Conservation (phyloP, 53 echinoderm and acorn worm genomes). For the Zoroaster sp. region DNA sequence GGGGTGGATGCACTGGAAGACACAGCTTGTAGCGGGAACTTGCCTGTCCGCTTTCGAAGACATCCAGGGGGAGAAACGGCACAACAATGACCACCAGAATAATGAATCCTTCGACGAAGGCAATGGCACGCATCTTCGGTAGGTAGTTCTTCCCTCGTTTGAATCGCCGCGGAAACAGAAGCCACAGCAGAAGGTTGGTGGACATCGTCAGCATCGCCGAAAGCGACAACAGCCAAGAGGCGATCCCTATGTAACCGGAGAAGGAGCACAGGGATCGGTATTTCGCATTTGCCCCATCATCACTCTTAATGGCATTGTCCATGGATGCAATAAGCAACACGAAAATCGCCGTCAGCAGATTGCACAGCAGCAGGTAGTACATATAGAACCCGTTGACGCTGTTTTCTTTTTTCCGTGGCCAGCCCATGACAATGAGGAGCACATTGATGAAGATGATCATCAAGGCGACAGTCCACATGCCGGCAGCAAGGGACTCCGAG, state of each 20-base stretch:
- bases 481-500: slow-evolving; percentile 28
- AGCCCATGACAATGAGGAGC: slow-evolving; percentile 44
- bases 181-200: slow-evolving; percentile 74
- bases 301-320: slow-evolving; percentile 21
- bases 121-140: slow-evolving; percentile 59
- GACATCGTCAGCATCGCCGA: slow-evolving; percentile 81
- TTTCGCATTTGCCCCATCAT: background rate
- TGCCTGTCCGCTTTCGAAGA: slow-evolving; percentile 57
- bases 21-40: slow-evolving; percentile 68
- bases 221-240: slow-evolving; percentile 62
- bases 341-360: slow-evolving; percentile 48
- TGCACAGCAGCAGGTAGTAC: slow-evolving; percentile 45
- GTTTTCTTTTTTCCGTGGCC: slow-evolving; percentile 49
- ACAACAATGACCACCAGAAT: slow-evolving; percentile 55
- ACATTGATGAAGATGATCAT: slow-evolving; percentile 54
- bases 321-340: slow-evolving; percentile 46
- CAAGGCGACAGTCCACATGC: slow-evolving; percentile 53
- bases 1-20: slow-evolving; percentile 69
- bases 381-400: slow-evolving; percentile 44
- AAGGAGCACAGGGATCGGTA: slow-evolving; percentile 73
- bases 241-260: slow-evolving; percentile 77
- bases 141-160: slow-evolving; percentile 77
- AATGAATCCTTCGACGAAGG: slow-evolving; percentile 63
- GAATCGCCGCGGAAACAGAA: slow-evolving; percentile 72
- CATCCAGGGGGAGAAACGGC: slow-evolving; percentile 78